These are phyloP conservation scores for Augochlorella aurata DNA, from an alignment of 2,888 invertebrate species.

Conservation along the genomic window DNA sequence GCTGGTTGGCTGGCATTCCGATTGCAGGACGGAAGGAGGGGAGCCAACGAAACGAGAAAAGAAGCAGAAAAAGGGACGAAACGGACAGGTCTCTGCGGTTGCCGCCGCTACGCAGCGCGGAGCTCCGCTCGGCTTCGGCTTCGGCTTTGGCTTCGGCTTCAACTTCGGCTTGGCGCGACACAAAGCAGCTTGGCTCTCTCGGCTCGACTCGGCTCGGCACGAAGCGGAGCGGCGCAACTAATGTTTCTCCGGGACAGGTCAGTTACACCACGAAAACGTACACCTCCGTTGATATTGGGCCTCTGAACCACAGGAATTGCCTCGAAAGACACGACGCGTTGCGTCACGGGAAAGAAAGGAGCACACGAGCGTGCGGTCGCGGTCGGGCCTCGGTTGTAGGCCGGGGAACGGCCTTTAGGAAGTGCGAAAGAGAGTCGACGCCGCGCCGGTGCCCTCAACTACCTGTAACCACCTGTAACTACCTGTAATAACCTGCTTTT, in stretches of 20 bases:
- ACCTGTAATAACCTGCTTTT: conserved; percentile 67
- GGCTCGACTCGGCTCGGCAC: neutral
- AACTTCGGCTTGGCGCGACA: neutral
- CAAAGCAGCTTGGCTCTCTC: neutral
- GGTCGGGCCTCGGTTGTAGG: conserved; percentile 41
- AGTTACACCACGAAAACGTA: conserved; percentile 75
- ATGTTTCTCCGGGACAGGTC: conserved; percentile 73
- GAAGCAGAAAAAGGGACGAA: conserved; percentile 48
- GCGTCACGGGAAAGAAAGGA: conserved; percentile 62
- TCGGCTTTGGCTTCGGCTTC: no score
- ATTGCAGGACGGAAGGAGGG: conserved; percentile 31
- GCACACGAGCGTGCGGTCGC: conserved; percentile 31
- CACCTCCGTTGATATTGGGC: conserved; percentile 63
- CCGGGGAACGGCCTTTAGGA: conserved; percentile 65
- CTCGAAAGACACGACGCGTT: conserved; percentile 60
- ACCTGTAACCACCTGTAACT: conserved; percentile 68
- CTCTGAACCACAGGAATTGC: conserved; percentile 73
- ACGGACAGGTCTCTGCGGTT: conserved; percentile 64
- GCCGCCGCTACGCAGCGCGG: neutral
- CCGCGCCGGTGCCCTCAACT: conserved; percentile 47
- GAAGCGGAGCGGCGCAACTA: conserved; percentile 61
- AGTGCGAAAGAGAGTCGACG: conserved; percentile 64
- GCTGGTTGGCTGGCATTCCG: conserved; percentile 58
- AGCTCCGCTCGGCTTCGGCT: neutral
- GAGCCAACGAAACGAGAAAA: conserved; percentile 42